Evolutionary conservation across 2,888 invertebrate genomes (phyloP).

Genomic region (Lasioglossum pauxillum): DNA sequence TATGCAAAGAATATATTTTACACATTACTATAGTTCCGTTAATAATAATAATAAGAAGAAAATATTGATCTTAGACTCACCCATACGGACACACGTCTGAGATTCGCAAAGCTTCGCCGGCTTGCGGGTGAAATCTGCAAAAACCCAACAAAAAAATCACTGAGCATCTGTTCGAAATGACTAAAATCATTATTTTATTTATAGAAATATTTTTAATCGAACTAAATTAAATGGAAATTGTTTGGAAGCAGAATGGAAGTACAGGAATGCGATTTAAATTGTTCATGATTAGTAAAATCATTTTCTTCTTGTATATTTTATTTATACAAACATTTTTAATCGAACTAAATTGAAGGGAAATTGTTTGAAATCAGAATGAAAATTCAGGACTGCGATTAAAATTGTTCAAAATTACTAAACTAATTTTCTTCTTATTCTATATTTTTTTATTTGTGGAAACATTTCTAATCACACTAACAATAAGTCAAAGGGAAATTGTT

Average conservation of each 20-base stretch:
- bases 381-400: not conserved
- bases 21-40: not conserved
- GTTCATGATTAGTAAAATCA: not conserved
- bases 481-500: no score
- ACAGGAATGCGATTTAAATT: not conserved
- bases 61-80: constrained; percentile 66
- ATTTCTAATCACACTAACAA: no score
- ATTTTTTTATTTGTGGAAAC: no score
- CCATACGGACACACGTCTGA: constrained; percentile 88
- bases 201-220: not conserved
- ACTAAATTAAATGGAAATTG: not conserved
- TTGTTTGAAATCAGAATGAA: not conserved
- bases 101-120: constrained; percentile 86
- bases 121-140: constrained; percentile 45
- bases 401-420: not conserved
- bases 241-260: not conserved
- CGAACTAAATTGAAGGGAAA: not conserved
- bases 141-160: not conserved
- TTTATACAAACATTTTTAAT: not conserved
- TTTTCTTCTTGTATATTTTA: no score
- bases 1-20: not conserved
- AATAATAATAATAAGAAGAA: not conserved
- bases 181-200: not conserved
- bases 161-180: not conserved
- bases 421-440: not conserved